These are phyloP conservation scores for Anableps anableps DNA, from an alignment of 2,797 vertebrate genomes.

Conservation along the genomic window DNA sequence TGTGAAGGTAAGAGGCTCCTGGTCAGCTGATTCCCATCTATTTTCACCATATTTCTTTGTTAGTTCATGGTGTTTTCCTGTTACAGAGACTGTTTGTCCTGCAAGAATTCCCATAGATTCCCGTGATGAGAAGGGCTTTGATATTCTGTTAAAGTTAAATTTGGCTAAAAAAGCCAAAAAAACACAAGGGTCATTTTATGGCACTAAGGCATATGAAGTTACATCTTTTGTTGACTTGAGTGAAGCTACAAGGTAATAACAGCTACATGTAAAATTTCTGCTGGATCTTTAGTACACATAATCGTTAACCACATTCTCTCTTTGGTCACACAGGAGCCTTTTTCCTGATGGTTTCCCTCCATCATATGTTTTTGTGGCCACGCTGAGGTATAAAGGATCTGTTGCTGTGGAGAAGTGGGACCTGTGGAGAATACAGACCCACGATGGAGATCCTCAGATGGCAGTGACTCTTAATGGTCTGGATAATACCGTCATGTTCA, in stretches of 20 bases:
- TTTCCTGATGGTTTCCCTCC: conserved; percentile 98
- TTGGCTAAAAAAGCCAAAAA: conserved; percentile 93
- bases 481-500: conserved; percentile 87
- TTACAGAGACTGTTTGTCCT: conserved; percentile 94
- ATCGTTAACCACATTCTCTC: not conserved
- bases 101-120: conserved; percentile 90
- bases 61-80: conserved; percentile 26
- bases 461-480: conserved; percentile 91
- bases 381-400: conserved; percentile 91
- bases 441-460: conserved; percentile 90
- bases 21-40: not conserved
- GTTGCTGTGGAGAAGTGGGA: conserved; percentile 91
- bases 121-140: conserved; percentile 96
- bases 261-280: not conserved
- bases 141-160: conserved; percentile 91
- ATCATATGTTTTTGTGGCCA: conserved; percentile 96
- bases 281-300: not conserved
- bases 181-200: conserved; percentile 87
- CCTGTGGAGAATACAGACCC: conserved; percentile 92
- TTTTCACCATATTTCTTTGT: not conserved
- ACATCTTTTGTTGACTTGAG: conserved; percentile 89
- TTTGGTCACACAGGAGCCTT: conserved; percentile 80
- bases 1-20: conserved; percentile 90
- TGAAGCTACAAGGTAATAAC: conserved; percentile 88
- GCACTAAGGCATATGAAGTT: conserved; percentile 91